Evolutionary conservation across 2,888 invertebrate genomes (phyloP), one percentile per base, ranked within the genome.

Genomic region (Conops quadrifasciatus): DNA sequence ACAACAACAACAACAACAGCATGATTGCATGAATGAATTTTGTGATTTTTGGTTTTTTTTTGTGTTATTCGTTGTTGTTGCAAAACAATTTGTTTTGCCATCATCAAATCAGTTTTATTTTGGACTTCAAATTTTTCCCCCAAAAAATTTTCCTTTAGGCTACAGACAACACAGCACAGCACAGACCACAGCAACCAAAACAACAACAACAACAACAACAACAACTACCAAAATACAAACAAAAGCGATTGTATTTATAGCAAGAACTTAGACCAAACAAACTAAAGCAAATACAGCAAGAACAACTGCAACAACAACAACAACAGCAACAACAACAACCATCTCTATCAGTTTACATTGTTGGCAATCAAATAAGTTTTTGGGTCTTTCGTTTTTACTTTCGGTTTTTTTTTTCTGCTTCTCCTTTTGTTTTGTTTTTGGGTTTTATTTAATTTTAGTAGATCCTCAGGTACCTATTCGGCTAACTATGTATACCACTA

Each of bases 281-380:
- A 36, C 4, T 36, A 53, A 53, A n/a, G 19, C 53, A 19, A 53
- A 53, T n/a, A n/a, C 2, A 21, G 9, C 36, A 36, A 36, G 4
- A 9, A 21, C 11, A 53, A 21, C 5, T n/a, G 5, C n/a, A 49
- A 49, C 19, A 49, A 53, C 19, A 53, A 53, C 11, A 53, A 53
- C 53, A 53, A 53, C 4, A 53, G 21, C 5, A 53, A 19, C 5
- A 13, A 1, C 2, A 53, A 26, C 28, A 28, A 58, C 26, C 21
- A 28, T 53, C 21, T 1, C 21, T 49, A 49, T 49, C 49, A 21
- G 11, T 53, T 11, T 21, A 21, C n/a, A 1, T 36, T 5, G 62
- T 43, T 62, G 62, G 62, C 62, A 45, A 21, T 62, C n/a, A 62
- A 62, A 62, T 16, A 28, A 58, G 26, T 28, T 58, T 58, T n/a